These are phyloP conservation scores for Dasyprocta punctata DNA, from an alignment of 2,113 vertebrate species.

Conservation along the genomic window DNA sequence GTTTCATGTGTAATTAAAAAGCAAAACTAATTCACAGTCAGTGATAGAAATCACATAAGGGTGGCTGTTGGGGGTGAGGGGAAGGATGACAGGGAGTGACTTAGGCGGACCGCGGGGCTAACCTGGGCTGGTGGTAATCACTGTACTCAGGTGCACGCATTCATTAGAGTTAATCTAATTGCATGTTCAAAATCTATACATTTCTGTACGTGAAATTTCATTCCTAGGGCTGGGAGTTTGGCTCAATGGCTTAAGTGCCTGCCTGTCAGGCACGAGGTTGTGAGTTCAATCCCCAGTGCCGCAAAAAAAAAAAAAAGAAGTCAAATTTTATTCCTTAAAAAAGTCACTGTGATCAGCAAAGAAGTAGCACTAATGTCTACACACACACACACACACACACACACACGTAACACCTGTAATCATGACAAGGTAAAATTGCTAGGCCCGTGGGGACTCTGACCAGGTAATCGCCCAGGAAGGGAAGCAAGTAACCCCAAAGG, in stretches of 20 bases:
- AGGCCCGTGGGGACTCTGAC: neutral
- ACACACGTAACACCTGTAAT: neutral
- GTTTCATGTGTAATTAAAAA: slow-evolving; percentile 41
- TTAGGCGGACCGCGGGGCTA: neutral
- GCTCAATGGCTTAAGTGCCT: too few species aligned
- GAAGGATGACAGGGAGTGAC: neutral
- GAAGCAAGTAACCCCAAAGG: neutral
- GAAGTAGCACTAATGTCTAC: neutral
- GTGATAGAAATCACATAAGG: neutral
- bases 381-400: neutral
- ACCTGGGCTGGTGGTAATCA: neutral
- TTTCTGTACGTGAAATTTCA: slow-evolving; percentile 49
- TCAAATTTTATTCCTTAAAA: neutral
- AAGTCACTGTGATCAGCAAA: neutral
- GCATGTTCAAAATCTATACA: neutral
- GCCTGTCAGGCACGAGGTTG: too few species aligned
- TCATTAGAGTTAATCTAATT: neutral
- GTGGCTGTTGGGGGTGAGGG: neutral
- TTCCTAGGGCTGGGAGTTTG: neutral
- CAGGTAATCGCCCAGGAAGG: neutral
- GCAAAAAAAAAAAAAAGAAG: too few species aligned
- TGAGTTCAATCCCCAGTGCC: too few species aligned
- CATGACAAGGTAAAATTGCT: neutral
- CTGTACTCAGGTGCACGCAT: neutral
- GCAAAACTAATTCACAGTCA: neutral